Conservation (phyloP, 2,113 vertebrate genomes). For the Hippocampus mohnikei region DNA sequence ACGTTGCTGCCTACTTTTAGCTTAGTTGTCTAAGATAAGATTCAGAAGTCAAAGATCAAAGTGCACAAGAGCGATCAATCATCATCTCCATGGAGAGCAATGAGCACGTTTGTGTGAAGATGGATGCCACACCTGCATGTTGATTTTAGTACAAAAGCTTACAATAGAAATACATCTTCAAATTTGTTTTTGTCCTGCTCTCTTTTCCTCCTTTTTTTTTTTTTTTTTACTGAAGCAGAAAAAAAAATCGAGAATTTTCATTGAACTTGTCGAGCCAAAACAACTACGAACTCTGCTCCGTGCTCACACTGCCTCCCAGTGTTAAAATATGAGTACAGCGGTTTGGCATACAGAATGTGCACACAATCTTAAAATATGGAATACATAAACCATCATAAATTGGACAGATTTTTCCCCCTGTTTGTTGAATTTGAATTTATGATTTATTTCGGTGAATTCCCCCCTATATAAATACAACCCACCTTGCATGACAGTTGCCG, state of each 20-base stretch:
- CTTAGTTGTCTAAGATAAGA: not conserved
- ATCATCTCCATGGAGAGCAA: not conserved
- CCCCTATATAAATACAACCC: not conserved
- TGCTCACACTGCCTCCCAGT: slow-evolving; percentile 64
- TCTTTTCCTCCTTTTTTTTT: too few species aligned
- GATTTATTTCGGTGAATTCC: not conserved
- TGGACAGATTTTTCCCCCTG: not conserved
- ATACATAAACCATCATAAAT: not conserved
- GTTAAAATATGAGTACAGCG: slow-evolving; percentile 8
- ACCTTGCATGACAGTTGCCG: too few species aligned
- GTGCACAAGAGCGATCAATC: not conserved
- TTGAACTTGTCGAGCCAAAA: not conserved
- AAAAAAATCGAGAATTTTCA: too few species aligned
- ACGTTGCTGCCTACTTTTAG: too few species aligned
- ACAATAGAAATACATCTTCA: too few species aligned
- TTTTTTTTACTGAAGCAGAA: too few species aligned
- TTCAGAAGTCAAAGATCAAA: not conserved
- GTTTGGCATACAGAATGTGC: not conserved
- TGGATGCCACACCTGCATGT: not conserved
- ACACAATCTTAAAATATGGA: not conserved
- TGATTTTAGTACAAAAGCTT: too few species aligned
- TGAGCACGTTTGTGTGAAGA: too few species aligned
- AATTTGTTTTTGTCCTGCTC: too few species aligned
- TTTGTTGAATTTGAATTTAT: not conserved
- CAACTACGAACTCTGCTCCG: not conserved